Conservation (phyloP, 2,797 vertebrate species). For the Naso thynnoides region DNA sequence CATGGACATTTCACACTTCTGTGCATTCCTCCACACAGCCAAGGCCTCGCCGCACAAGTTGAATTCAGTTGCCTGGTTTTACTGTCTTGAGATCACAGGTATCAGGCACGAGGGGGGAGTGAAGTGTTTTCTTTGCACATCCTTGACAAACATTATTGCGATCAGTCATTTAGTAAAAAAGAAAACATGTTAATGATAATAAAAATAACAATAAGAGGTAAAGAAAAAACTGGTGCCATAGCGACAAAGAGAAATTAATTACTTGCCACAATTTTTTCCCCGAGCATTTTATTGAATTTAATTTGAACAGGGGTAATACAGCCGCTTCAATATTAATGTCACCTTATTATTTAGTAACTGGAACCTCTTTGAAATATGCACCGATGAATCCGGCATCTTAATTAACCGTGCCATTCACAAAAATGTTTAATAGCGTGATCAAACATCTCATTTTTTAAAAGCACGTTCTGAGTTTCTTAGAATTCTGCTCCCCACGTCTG, state of each 20-base stretch:
- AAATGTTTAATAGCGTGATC: constrained; percentile 52
- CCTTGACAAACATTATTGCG: constrained; percentile 49
- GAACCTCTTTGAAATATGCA: constrained; percentile 61
- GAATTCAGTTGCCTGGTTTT: constrained; percentile 29
- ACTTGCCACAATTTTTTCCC: constrained; percentile 35
- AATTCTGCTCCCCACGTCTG: constrained; percentile 37
- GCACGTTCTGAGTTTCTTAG: constrained; percentile 33
- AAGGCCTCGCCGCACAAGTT: constrained; percentile 37
- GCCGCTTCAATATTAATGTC: constrained; percentile 62
- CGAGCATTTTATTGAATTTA: constrained; percentile 61
- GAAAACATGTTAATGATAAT: constrained; percentile 33
- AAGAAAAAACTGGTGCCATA: constrained; percentile 47
- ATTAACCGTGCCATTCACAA: constrained; percentile 71
- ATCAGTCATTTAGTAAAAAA: constrained; percentile 28
- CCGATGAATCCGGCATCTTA: constrained; percentile 63
- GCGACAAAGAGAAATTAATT: constrained; percentile 63
- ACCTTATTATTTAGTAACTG: constrained; percentile 67
- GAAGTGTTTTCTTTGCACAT: constrained; percentile 19
- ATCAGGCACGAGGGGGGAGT: background rate
- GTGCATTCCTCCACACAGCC: constrained; percentile 43
- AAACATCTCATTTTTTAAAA: constrained; percentile 53
- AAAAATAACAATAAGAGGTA: constrained; percentile 14
- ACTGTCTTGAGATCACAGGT: constrained; percentile 50
- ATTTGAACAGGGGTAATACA: constrained; percentile 59
- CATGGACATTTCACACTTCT: constrained; percentile 25